These are phyloP conservation scores for Oligia strigilis DNA, from an alignment of 2,888 invertebrate species.

Conservation along the genomic window DNA sequence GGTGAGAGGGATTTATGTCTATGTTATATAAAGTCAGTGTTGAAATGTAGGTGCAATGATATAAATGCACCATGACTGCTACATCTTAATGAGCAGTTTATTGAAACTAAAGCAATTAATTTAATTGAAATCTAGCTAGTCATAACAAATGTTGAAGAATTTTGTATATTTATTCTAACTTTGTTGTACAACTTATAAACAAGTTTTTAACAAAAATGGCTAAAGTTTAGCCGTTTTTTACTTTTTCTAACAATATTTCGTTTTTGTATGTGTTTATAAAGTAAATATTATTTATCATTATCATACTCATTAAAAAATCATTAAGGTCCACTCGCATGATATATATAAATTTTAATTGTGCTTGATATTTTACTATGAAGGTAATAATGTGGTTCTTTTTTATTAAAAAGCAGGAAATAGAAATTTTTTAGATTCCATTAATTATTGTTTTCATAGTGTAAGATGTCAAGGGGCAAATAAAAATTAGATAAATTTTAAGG, in stretches of 20 bases:
- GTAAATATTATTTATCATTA: conserved; percentile 5
- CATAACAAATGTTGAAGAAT: neutral
- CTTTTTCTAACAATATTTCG: conserved; percentile 11
- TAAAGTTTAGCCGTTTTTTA: neutral
- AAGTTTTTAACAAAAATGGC: neutral
- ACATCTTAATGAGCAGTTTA: neutral
- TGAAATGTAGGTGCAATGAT: conserved; percentile 61
- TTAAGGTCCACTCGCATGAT: conserved; percentile 3
- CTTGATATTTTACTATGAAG: neutral
- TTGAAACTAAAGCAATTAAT: neutral
- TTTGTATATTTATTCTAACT: neutral
- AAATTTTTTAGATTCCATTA: neutral
- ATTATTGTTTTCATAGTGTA: neutral
- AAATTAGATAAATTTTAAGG: neutral
- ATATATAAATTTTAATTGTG: neutral
- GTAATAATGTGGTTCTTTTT: neutral
- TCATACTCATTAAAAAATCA: neutral
- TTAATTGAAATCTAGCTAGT: neutral
- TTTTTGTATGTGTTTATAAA: neutral
- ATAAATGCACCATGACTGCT: conserved; percentile 41
- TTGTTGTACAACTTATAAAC: neutral
- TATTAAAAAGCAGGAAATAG: neutral
- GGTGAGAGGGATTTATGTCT: conserved; percentile 82
- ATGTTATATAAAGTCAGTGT: conserved; percentile 71
- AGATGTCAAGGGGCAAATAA: conserved; percentile 7